Percentiles rank a stretch among this genome's conserved stretches.
phyloP scores from a whole-genome alignment of 2,113 vertebrate genomes.

The Xyliphius kryptos region DNA sequence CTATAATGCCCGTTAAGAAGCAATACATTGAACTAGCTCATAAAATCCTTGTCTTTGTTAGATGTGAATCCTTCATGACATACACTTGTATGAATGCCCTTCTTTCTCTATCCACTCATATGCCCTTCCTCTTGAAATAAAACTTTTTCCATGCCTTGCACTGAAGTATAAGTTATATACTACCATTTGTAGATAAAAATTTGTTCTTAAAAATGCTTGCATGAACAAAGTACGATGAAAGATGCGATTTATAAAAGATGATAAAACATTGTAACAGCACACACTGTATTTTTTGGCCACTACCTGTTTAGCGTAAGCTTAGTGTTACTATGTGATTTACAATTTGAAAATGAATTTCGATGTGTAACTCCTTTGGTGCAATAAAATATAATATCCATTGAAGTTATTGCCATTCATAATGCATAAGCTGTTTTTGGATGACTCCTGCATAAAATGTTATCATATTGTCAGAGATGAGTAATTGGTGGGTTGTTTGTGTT shows the following conservation, averaged over 20 bases:
- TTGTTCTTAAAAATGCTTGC: background rate
- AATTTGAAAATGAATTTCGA: conserved; percentile 1
- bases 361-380: conserved; percentile 15
- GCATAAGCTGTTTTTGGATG: conserved; percentile 19
- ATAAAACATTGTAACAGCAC: background rate
- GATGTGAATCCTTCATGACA: too few relatives aligned
- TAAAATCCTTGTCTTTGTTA: conserved; percentile 1
- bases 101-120: too few relatives aligned
- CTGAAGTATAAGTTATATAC: too few relatives aligned
- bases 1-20: too few relatives aligned
- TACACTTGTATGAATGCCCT: too few relatives aligned
- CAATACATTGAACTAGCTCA: background rate
- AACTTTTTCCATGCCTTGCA: too few relatives aligned
- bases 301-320: conserved; percentile 2
- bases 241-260: conserved; percentile 3
- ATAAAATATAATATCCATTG: conserved; percentile 12
- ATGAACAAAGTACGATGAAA: background rate
- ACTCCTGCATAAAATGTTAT: conserved; percentile 19
- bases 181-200: too few relatives aligned
- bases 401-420: conserved; percentile 13
- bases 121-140: too few relatives aligned
- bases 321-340: conserved; percentile 13
- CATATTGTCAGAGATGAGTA: conserved; percentile 6
- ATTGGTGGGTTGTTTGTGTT: conserved; percentile 32
- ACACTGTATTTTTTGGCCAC: conserved; percentile 12